A percentile compares a stretch with the other conserved stretches of the same genome.
These are phyloP conservation scores for Aphidius colemani DNA, from an alignment of 2,888 invertebrate species.

Conservation along the genomic window DNA sequence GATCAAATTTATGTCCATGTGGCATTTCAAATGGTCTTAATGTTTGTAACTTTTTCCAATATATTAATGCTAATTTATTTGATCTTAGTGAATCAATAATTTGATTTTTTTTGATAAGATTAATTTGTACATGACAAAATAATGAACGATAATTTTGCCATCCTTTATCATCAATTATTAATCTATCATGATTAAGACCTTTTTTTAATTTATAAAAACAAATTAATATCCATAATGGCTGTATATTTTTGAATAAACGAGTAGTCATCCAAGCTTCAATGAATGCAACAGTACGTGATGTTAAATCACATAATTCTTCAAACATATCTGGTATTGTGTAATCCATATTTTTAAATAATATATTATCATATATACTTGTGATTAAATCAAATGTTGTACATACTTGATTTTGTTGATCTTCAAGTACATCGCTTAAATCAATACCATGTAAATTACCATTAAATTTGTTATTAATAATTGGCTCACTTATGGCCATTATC, in stretches of 20 bases:
- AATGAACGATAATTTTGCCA: constrained; percentile 57
- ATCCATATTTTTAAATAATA: constrained; percentile 45
- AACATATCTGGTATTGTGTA: constrained; percentile 50
- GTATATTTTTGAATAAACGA: constrained; percentile 59
- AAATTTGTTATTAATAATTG: constrained; percentile 65
- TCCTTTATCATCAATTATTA: constrained; percentile 35
- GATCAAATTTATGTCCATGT: constrained; percentile 47
- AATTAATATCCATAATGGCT: constrained; percentile 62
- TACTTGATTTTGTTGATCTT: constrained; percentile 56
- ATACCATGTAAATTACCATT: constrained; percentile 47
- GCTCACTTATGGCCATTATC: constrained; percentile 64
- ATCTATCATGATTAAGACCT: constrained; percentile 33
- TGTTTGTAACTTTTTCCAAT: constrained; percentile 54
- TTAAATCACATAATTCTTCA: constrained; percentile 47
- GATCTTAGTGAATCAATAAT: constrained; percentile 54
- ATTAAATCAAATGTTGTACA: constrained; percentile 51
- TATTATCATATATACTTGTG: constrained; percentile 50
- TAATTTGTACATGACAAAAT: constrained; percentile 49
- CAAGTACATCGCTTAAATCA: constrained; percentile 58
- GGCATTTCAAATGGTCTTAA: constrained; percentile 40
- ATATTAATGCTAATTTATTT: constrained; percentile 55
- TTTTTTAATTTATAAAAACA: constrained; percentile 54
- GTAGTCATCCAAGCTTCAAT: constrained; percentile 56
- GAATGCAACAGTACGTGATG: constrained; percentile 48
- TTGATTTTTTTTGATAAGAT: constrained; percentile 54